These are phyloP conservation scores for Platichthys stellatus DNA, from an alignment of 2,113 vertebrate species.

Conservation along the genomic window DNA sequence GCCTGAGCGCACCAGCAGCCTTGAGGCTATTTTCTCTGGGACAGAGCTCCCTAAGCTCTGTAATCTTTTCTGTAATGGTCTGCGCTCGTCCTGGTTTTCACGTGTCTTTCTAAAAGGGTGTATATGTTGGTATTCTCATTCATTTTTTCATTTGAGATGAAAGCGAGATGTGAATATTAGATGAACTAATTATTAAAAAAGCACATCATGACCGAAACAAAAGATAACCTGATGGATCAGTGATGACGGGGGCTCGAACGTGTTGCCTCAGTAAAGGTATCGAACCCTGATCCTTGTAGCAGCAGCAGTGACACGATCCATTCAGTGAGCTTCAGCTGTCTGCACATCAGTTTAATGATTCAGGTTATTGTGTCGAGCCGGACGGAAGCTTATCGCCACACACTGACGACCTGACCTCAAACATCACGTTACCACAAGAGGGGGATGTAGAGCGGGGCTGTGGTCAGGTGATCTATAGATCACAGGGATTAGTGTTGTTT, in stretches of 20 bases:
- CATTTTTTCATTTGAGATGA: not conserved
- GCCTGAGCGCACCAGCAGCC: constrained; percentile 10
- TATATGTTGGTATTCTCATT: not conserved
- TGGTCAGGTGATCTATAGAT: constrained; percentile 14
- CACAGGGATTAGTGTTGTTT: constrained; percentile 30
- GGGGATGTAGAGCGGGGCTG: constrained; percentile 36
- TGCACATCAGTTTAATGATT: constrained; percentile 17
- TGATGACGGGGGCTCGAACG: too few relatives aligned
- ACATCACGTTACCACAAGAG: constrained; percentile 48
- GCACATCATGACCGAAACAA: too few relatives aligned
- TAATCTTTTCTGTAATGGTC: constrained; percentile 3
- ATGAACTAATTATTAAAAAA: not conserved
- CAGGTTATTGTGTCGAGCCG: not conserved
- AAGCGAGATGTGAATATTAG: not conserved
- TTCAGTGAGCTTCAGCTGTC: not conserved
- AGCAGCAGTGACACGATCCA: constrained; percentile 7
- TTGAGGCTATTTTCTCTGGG: constrained; percentile 29
- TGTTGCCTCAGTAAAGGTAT: not conserved
- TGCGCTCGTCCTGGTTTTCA: not conserved
- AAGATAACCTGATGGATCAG: too few relatives aligned
- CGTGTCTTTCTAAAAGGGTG: not conserved
- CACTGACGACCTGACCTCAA: constrained; percentile 25
- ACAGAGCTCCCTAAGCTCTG: constrained; percentile 18
- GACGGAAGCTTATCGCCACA: constrained; percentile 10
- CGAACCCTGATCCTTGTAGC: not conserved